phyloP scores from a whole-genome alignment of 92 coral and sea anemone genomes.

The Epizoanthus fatuus region DNA sequence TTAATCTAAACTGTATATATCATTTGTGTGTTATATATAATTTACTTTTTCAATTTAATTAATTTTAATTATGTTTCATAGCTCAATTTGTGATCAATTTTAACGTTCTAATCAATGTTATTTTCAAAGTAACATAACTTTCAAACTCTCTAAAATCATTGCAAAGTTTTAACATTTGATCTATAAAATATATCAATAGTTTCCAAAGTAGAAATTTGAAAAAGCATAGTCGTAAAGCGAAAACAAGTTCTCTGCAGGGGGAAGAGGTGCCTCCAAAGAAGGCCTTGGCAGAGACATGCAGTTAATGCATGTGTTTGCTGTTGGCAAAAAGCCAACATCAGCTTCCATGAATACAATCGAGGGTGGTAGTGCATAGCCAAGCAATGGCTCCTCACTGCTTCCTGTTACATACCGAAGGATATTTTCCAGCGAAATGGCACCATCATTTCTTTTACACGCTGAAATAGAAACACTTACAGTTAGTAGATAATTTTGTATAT shows the following conservation, averaged over 20 bases:
- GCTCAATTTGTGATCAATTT: constrained; percentile 7
- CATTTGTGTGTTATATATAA: constrained; percentile 4
- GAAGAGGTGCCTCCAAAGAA: constrained; percentile 14
- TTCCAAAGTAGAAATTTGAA: constrained; percentile 44
- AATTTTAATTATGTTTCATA: background rate
- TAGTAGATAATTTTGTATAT: background rate
- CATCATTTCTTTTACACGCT: constrained; percentile 37
- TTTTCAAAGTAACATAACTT: constrained; percentile 10
- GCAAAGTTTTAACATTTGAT: constrained; percentile 8
- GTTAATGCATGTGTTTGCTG: constrained; percentile 50
- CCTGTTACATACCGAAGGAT: constrained; percentile 45
- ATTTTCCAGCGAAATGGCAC: constrained; percentile 40
- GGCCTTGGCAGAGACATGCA: constrained; percentile 38
- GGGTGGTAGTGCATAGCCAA: constrained; percentile 41
- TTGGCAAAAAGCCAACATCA: constrained; percentile 43
- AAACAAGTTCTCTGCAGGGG: constrained; percentile 26
- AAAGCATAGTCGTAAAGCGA: constrained; percentile 47
- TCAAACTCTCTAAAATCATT: background rate
- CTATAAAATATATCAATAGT: background rate
- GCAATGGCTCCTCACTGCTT: constrained; percentile 38
- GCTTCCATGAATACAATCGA: constrained; percentile 24
- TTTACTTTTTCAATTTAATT: constrained; percentile 1
- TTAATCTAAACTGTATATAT: background rate
- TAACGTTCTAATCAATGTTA: background rate
- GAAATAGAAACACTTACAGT: constrained; percentile 24